These are phyloP conservation scores for Amphiprion clarkii DNA, from an alignment of 2,797 vertebrate species.

Conservation along the genomic window DNA sequence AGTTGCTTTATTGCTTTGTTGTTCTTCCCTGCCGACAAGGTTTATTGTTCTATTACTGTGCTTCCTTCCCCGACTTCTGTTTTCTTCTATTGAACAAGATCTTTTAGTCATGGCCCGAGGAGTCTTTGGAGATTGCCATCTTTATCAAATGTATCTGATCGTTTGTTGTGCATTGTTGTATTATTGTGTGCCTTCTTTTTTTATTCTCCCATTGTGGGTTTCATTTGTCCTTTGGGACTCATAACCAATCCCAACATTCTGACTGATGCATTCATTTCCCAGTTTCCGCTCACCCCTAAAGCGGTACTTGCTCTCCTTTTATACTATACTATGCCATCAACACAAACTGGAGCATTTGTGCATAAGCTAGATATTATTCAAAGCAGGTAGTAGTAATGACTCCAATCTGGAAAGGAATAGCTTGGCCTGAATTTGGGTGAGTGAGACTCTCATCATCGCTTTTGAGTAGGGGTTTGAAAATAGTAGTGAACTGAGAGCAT, in stretches of 20 bases:
- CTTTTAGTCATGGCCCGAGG: conserved; percentile 56
- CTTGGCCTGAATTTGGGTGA: conserved; percentile 25
- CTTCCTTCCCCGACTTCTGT: conserved; percentile 14
- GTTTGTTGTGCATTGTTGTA: conserved; percentile 58
- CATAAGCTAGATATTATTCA: conserved; percentile 68
- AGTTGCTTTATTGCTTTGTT: conserved; percentile 59
- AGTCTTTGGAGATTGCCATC: conserved; percentile 60
- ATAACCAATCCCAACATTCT: conserved; percentile 68
- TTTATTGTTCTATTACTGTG: conserved; percentile 48
- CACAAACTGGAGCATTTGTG: conserved; percentile 53
- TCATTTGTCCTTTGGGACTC: conserved; percentile 73
- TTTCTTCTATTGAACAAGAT: conserved; percentile 45
- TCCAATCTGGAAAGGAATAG: conserved; percentile 35
- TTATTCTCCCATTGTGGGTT: conserved; percentile 41
- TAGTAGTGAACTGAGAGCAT: conserved; percentile 19
- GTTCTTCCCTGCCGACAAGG: conserved; percentile 24
- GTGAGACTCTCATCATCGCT: conserved; percentile 34
- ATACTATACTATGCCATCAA: conserved; percentile 54
- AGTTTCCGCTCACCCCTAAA: conserved; percentile 65
- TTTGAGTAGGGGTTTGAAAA: conserved; percentile 26
- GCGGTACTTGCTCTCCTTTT: conserved; percentile 60
- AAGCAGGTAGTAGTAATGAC: conserved; percentile 63
- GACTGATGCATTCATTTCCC: conserved; percentile 75
- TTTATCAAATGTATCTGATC: conserved; percentile 64
- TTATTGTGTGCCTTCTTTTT: conserved; percentile 48